Percentiles rank a stretch among this genome's conserved stretches.
Evolutionary conservation across 2,113 vertebrate species (phyloP).

Genomic region (Ophthalmolycus amberensis): DNA sequence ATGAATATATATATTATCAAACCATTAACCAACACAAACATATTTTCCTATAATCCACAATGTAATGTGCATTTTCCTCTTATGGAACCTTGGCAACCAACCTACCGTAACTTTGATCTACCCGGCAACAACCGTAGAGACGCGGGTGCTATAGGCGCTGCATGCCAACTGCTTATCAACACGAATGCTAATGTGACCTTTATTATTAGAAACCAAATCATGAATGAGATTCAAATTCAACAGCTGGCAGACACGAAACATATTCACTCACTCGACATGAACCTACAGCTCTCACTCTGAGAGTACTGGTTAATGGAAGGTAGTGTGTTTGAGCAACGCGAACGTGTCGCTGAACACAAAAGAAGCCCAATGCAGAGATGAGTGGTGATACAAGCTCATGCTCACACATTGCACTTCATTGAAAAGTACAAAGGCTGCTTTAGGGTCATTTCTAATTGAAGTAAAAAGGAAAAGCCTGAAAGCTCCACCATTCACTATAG

Average conservation of each 20-base stretch:
- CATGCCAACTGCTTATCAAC: slow-evolving; percentile 80
- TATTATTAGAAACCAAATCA: slow-evolving; percentile 81
- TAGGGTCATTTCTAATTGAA: slow-evolving; percentile 23
- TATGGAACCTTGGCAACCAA: slow-evolving; percentile 16
- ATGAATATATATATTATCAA: slow-evolving; percentile 20
- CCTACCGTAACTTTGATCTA: slow-evolving; percentile 21
- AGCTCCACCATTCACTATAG: neutral
- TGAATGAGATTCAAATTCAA: slow-evolving; percentile 80
- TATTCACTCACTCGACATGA: slow-evolving; percentile 60
- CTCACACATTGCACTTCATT: slow-evolving; percentile 13
- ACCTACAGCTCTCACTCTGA: slow-evolving; percentile 45
- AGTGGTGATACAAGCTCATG: slow-evolving; percentile 36
- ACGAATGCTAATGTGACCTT: slow-evolving; percentile 85
- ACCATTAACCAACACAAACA: slow-evolving; percentile 12
- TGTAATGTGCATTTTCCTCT: slow-evolving; percentile 13
- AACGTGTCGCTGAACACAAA: slow-evolving; percentile 48
- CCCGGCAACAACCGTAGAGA: slow-evolving; percentile 49
- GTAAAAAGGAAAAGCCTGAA: neutral
- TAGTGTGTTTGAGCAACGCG: slow-evolving; percentile 43
- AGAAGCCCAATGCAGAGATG: slow-evolving; percentile 41
- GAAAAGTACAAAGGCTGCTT: slow-evolving; percentile 12
- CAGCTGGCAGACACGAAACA: slow-evolving; percentile 71
- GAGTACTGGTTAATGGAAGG: slow-evolving; percentile 66
- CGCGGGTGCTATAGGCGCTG: slow-evolving; percentile 45
- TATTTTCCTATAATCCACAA: slow-evolving; percentile 31